A percentile compares a stretch with the other conserved stretches of the same genome.
phyloP scores from a whole-genome alignment of 2,113 vertebrate genomes.

The Neolamprologus falcicula region DNA sequence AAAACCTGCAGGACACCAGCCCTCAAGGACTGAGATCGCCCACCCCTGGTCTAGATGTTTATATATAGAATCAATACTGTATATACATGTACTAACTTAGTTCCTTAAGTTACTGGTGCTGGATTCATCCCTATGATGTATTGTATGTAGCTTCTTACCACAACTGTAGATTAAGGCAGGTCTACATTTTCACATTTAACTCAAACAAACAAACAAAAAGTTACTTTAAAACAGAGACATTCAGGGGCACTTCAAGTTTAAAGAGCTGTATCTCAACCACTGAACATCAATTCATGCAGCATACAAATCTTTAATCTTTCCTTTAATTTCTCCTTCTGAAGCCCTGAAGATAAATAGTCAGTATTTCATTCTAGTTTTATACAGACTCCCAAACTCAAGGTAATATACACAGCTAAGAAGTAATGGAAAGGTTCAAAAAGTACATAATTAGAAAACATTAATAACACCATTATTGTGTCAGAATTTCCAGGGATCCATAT shows the following conservation, averaged over 20 bases:
- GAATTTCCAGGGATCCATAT: accelerated
- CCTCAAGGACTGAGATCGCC: accelerated
- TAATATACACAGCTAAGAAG: background rate
- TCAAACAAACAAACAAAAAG: background rate
- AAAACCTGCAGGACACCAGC: background rate
- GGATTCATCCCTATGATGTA: background rate
- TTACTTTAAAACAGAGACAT: background rate
- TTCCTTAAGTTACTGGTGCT: background rate
- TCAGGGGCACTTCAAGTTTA: slow-evolving; percentile 1
- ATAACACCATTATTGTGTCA: background rate
- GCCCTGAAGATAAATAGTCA: background rate
- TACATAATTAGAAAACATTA: background rate
- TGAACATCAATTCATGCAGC: background rate
- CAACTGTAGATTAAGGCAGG: slow-evolving; percentile 33
- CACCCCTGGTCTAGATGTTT: background rate
- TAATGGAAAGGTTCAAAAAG: background rate
- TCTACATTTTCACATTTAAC: background rate
- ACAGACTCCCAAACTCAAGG: background rate
- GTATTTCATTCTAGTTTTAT: accelerated
- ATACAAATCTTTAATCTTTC: background rate
- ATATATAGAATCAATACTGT: background rate
- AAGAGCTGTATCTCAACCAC: background rate
- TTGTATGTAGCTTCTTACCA: background rate
- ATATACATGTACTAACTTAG: background rate
- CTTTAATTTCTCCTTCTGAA: background rate